Conservation (phyloP, 2,113 vertebrate species). For the Spea multiplicata region DNA sequence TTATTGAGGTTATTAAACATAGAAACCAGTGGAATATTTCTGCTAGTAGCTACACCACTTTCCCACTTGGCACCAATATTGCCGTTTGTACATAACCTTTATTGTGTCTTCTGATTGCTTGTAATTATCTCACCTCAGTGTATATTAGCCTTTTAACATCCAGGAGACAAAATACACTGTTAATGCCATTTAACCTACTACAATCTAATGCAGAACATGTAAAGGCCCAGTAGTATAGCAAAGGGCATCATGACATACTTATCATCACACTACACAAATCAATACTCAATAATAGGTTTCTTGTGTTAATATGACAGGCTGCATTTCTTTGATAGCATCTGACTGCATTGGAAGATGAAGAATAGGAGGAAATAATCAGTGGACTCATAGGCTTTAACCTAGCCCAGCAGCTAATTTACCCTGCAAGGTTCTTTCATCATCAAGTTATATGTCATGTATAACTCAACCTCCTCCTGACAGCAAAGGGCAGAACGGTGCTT, state of each 20-base stretch:
- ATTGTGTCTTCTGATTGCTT: no score
- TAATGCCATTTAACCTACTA: not conserved
- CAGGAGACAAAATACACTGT: not conserved
- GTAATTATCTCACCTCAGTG: no score
- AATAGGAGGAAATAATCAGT: slow-evolving; percentile 17
- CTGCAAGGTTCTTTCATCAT: slow-evolving; percentile 34
- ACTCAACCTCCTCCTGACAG: slow-evolving; percentile 38
- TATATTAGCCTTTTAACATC: not conserved
- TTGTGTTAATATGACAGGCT: slow-evolving; percentile 39
- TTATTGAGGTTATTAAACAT: no score
- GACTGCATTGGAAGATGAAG: slow-evolving; percentile 20
- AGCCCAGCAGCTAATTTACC: slow-evolving; percentile 36
- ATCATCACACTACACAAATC: slow-evolving; percentile 33
- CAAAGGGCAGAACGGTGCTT: slow-evolving; percentile 39
- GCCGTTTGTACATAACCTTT: no score
- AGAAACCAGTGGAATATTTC: no score
- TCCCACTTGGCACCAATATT: no score
- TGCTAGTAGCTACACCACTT: no score
- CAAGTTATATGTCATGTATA: slow-evolving; percentile 35
- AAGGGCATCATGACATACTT: slow-evolving; percentile 18
- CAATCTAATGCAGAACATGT: not conserved
- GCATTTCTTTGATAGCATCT: slow-evolving; percentile 42
- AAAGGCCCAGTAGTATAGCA: not conserved
- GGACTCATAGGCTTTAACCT: slow-evolving; percentile 36
- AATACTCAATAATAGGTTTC: slow-evolving; percentile 40